phyloP scores from a whole-genome alignment of 2,888 invertebrate genomes.

The Agonopterix subpropinquella region DNA sequence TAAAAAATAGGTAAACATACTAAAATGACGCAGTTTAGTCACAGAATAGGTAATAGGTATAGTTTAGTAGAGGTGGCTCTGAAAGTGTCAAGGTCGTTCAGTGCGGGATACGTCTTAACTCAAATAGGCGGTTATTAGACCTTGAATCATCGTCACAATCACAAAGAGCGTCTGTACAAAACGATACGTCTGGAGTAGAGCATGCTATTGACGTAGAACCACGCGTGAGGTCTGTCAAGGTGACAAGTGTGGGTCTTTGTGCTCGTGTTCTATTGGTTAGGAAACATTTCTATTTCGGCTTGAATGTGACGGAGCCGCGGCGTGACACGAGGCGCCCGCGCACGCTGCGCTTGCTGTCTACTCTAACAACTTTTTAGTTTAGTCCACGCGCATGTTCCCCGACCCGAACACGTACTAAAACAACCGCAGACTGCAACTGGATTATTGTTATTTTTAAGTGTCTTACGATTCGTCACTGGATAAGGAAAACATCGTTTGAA shows the following conservation, averaged over 20 bases:
- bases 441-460: constrained; percentile 13
- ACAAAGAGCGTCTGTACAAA: not conserved
- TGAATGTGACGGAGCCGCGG: constrained; percentile 40
- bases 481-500: not conserved
- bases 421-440: constrained; percentile 14
- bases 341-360: constrained; percentile 27
- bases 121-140: too few species aligned
- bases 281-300: constrained; percentile 64
- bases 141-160: too few species aligned
- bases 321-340: constrained; percentile 28
- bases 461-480: not conserved
- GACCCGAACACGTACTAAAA: constrained; percentile 41
- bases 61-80: too few species aligned
- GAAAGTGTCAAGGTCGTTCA: too few species aligned
- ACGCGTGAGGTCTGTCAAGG: constrained; percentile 1
- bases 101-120: too few species aligned
- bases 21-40: too few species aligned
- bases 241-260: constrained; percentile 14
- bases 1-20: too few species aligned
- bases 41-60: too few species aligned
- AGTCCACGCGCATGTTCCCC: constrained; percentile 55
- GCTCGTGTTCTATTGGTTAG: constrained; percentile 25
- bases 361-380: constrained; percentile 29
- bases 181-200: constrained; percentile 1
- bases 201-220: constrained; percentile 1